A percentile compares a stretch with the other conserved stretches of the same genome.
phyloP scores from a whole-genome alignment of 2,888 invertebrate genomes.

The Salpingus planirostris region DNA sequence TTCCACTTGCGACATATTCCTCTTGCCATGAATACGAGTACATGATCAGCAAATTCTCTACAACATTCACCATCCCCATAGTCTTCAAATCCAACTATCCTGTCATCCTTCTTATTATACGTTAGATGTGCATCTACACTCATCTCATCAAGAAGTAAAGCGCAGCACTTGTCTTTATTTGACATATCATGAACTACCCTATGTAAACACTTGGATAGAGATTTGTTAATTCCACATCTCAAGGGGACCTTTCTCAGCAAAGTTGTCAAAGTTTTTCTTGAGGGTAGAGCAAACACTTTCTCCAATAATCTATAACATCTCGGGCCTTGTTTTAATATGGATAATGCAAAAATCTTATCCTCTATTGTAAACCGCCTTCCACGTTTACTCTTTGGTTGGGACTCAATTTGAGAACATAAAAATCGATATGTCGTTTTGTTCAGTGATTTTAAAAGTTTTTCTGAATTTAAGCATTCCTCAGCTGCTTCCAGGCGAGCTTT shows the following conservation, averaged over 20 bases:
- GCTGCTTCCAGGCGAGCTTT: too few relatives aligned
- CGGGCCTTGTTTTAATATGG: constrained; percentile 13
- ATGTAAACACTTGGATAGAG: constrained; percentile 1
- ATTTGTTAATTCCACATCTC: constrained; percentile 7
- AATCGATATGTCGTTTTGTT: too few relatives aligned
- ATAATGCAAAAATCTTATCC: constrained; percentile 12
- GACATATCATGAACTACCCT: background rate
- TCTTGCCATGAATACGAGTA: constrained; percentile 5
- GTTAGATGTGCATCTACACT: constrained; percentile 3
- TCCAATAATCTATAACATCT: constrained; percentile 10
- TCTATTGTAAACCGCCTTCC: constrained; percentile 6
- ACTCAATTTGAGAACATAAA: too few relatives aligned
- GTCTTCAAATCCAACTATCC: constrained; percentile 7
- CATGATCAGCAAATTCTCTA: constrained; percentile 9
- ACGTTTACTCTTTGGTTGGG: too few relatives aligned
- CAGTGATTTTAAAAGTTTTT: too few relatives aligned
- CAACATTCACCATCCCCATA: constrained; percentile 2
- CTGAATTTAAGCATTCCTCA: too few relatives aligned
- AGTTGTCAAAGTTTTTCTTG: constrained; percentile 8
- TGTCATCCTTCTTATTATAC: constrained; percentile 2
- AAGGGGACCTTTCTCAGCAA: constrained; percentile 10
- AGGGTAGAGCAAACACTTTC: constrained; percentile 12
- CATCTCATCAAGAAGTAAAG: constrained; percentile 13
- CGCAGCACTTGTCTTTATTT: constrained; percentile 3
- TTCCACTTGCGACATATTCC: constrained; percentile 4